phyloP scores from a whole-genome alignment of 2,888 invertebrate species.

The Nemoura dubitans region DNA sequence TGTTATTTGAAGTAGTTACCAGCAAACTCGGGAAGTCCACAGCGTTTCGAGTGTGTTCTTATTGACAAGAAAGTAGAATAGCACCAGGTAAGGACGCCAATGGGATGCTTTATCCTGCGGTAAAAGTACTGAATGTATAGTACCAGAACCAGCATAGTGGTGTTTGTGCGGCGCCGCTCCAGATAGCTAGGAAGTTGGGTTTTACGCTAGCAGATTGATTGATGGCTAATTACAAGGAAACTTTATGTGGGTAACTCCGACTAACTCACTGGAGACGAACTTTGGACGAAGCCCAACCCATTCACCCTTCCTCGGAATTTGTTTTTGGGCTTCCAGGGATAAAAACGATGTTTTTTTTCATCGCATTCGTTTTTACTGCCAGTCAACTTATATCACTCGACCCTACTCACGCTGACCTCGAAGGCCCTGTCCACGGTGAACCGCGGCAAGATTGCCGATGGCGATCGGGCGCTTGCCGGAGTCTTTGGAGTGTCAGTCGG shows the following conservation, averaged over 20 bases:
- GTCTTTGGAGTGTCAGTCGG: neutral
- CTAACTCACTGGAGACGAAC: neutral
- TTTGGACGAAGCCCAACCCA: neutral
- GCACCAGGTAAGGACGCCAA: neutral
- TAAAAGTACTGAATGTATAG: neutral
- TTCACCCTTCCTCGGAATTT: neutral
- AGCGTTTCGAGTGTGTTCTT: neutral
- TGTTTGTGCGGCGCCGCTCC: neutral
- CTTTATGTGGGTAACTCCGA: neutral
- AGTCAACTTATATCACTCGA: neutral
- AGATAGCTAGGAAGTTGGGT: neutral
- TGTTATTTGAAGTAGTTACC: slow-evolving; percentile 12
- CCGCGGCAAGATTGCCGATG: neutral
- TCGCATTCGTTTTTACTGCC: neutral
- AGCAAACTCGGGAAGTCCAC: neutral
- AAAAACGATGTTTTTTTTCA: neutral
- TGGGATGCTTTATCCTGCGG: neutral
- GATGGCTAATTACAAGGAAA: neutral
- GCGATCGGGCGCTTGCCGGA: neutral
- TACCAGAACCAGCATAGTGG: neutral
- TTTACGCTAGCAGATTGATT: neutral
- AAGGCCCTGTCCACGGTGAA: neutral
- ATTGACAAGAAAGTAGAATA: neutral
- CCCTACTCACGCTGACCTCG: too few relatives aligned
- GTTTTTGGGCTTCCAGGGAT: neutral